phyloP scores from a whole-genome alignment of 1,140 invertebrate species.

The Rhyzopertha dominica region DNA sequence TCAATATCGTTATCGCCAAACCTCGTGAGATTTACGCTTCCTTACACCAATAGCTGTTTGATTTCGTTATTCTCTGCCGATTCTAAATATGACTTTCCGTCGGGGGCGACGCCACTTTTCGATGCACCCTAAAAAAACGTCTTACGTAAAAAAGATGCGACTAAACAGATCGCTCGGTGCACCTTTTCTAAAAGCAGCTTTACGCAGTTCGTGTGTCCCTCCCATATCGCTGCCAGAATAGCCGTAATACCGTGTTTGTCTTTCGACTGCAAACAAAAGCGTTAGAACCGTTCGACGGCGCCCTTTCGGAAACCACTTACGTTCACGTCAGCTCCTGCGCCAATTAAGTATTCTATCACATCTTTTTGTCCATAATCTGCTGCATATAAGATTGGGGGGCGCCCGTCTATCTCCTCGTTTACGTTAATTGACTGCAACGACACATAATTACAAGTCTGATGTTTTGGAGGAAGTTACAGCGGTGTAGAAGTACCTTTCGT shows the following conservation, averaged over 20 bases:
- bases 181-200: conserved; percentile 81
- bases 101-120: conserved; percentile 77
- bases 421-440: conserved; percentile 71
- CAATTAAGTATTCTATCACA: conserved; percentile 83
- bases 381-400: conserved; percentile 83
- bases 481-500: conserved; percentile 63
- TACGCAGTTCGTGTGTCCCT: conserved; percentile 89
- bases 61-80: conserved; percentile 91
- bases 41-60: conserved; percentile 58
- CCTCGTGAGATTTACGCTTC: conserved; percentile 3
- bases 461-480: conserved; percentile 8
- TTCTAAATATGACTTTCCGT: conserved; percentile 80
- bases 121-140: conserved; percentile 71
- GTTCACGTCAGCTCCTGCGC: conserved; percentile 88
- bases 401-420: conserved; percentile 79
- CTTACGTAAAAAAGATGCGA: not conserved
- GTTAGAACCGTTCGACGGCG: not conserved
- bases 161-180: conserved; percentile 41
- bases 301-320: conserved; percentile 58
- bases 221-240: conserved; percentile 90
- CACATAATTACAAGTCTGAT: conserved; percentile 19
- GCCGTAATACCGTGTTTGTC: conserved; percentile 94
- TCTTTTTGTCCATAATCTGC: conserved; percentile 92
- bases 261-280: conserved; percentile 57
- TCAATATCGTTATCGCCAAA: conserved; percentile 31